Base-by-base conservation (phyloP, 2,888 invertebrate genomes). In the Trissolcus japonicus region DNA sequence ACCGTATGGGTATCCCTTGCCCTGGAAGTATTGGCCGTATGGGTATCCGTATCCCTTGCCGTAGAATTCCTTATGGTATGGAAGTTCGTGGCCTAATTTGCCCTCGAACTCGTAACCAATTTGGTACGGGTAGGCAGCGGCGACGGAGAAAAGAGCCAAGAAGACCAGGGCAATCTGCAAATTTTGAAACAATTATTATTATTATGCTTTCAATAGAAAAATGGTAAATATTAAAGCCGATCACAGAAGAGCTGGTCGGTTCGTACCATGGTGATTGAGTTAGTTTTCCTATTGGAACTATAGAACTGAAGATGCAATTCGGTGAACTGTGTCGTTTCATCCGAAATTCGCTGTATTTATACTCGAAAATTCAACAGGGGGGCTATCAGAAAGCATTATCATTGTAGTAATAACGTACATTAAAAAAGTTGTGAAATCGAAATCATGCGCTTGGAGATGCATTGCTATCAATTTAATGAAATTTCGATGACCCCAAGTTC, bases 401-500 rank as follows among this genome's bases (percentile, higher is more conserved):
- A 11, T 66, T 73, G 48, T 60, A 50, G 51, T 25, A 54, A 59
- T 21, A 41, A 14, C 55, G 61, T 50, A 69, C 14, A 59, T 16
- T n/a, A 43, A 53, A 50, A 43, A 63, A n/a, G n/a, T 68, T 68
- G 17, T 54, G 68, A 51, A 68, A 75, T 63, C 48, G 16, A 29
- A 43, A 50, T 66, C 40, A 67, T 74, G 61, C 61, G 40, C 43
- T 51, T 67, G 14, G 4, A 56, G 55, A 56, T 67, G 57, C 67
- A 75, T 35, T 21, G 48, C 40, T 74, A 74, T 75, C 74, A 43
- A 40, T 2, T 67, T 67, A 67, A 66, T 51, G 56, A 14, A 66
- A 66, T 73, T 74, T 61, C 51, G 74, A 74, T 74, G 74, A 60
- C 73, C 67, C 67, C 41, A 61, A 62, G 74, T 60, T 67, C 67